A percentile compares a stretch with the other conserved stretches of the same genome.
Conservation (phyloP, 2,113 vertebrate species). For the Odocoileus virginianus region DNA sequence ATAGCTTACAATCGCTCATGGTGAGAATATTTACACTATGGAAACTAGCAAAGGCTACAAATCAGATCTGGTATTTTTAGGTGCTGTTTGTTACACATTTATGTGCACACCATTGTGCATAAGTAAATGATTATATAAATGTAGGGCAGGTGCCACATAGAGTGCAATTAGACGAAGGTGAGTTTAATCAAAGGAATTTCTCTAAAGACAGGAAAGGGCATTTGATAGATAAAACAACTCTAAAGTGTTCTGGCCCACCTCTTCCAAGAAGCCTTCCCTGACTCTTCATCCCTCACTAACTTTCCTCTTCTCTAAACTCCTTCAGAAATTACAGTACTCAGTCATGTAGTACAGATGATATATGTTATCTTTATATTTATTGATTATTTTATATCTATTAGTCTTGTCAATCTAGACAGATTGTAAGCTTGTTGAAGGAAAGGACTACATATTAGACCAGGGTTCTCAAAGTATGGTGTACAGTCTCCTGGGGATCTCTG, state of each 20-base stretch:
- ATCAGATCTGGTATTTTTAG: background rate
- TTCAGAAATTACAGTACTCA: background rate
- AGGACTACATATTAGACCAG: background rate
- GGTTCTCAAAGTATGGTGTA: background rate
- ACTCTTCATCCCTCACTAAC: constrained; percentile 1
- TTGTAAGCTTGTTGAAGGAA: background rate
- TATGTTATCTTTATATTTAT: background rate
- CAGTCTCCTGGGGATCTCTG: background rate
- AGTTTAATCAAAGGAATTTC: background rate
- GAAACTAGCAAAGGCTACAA: constrained; percentile 9
- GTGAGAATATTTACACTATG: background rate
- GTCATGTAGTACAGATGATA: background rate
- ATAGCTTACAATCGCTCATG: background rate
- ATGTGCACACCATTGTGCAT: background rate
- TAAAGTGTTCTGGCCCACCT: background rate
- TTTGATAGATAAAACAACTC: background rate
- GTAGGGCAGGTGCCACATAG: background rate
- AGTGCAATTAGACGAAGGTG: background rate
- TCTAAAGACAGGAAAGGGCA: background rate
- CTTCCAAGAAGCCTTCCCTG: background rate
- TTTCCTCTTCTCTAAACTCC: background rate
- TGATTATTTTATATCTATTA: background rate
- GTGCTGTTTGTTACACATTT: background rate
- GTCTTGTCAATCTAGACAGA: background rate
- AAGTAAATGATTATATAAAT: constrained; percentile 32